Conservation (phyloP, 2,888 invertebrate genomes). For the Pandemis corylana region DNA sequence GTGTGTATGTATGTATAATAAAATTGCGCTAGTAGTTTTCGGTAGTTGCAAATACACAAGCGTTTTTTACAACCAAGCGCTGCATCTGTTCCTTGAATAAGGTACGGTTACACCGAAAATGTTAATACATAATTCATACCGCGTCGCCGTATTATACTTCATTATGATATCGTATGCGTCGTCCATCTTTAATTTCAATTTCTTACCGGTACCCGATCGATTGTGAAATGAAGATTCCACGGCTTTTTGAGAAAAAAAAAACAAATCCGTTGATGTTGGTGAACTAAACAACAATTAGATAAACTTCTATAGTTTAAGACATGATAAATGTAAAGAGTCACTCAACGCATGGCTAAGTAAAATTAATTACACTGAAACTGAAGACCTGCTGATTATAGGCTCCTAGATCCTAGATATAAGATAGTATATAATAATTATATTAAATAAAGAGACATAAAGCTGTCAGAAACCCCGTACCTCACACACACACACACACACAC, state of each 20-base stretch:
- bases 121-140: constrained; percentile 58
- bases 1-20: no score
- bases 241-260: neutral
- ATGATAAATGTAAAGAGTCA: no score
- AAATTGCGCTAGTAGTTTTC: neutral
- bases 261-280: neutral
- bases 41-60: neutral
- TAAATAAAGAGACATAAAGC: no score
- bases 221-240: constrained; percentile 41
- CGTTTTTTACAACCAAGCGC: constrained; percentile 12
- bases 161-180: constrained; percentile 55
- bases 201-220: constrained; percentile 46
- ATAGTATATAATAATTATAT: no score
- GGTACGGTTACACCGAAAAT: constrained; percentile 46
- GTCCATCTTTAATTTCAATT: constrained; percentile 58
- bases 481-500: no score
- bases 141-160: constrained; percentile 57
- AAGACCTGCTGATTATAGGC: no score
- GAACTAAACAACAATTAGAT: no score
- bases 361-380: no score
- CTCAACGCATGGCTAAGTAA: no score
- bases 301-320: no score
- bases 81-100: constrained; percentile 19
- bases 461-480: no score
- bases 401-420: no score